phyloP scores from a whole-genome alignment of 2,797 vertebrate species.

The Poecilia velifera region DNA sequence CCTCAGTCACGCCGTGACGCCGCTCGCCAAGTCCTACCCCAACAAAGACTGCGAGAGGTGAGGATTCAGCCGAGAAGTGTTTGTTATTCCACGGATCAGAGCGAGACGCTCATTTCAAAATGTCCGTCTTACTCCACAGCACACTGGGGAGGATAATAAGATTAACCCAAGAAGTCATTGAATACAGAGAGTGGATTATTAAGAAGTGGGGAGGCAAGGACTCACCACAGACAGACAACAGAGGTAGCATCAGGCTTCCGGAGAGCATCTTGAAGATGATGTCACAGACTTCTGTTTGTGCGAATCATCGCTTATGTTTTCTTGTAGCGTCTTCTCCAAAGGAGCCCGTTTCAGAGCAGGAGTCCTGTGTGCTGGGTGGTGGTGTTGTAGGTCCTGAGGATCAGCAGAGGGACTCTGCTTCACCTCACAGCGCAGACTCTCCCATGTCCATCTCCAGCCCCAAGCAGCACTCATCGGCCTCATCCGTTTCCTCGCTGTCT shows the following conservation, averaged over 20 bases:
- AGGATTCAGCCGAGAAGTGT: neutral
- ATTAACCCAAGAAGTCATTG: slow-evolving; percentile 96
- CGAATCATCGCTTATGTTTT: neutral
- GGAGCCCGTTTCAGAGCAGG: slow-evolving; percentile 41
- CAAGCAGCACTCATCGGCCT: slow-evolving; percentile 91
- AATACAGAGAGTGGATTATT: slow-evolving; percentile 97
- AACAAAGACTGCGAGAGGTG: slow-evolving; percentile 96
- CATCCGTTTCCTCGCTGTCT: slow-evolving; percentile 93
- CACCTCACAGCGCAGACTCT: slow-evolving; percentile 86
- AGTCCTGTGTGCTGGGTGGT: slow-evolving; percentile 48
- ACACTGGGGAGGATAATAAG: slow-evolving; percentile 96
- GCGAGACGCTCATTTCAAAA: neutral
- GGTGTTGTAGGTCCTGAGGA: slow-evolving; percentile 76
- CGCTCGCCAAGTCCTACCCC: slow-evolving; percentile 93
- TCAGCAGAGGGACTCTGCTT: slow-evolving; percentile 85
- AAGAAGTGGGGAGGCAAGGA: slow-evolving; percentile 91
- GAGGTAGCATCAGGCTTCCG: slow-evolving; percentile 75
- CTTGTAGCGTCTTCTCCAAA: slow-evolving; percentile 58
- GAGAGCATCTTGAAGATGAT: neutral
- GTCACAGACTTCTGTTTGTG: no score
- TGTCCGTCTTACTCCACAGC: slow-evolving; percentile 70
- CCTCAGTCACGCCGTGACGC: slow-evolving; percentile 92
- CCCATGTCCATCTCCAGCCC: slow-evolving; percentile 89
- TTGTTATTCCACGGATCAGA: accelerated
- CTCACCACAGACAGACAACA: slow-evolving; percentile 76